Evolutionary conservation across 2,797 vertebrate species (phyloP).

Genomic region (Propithecus perrieri): DNA sequence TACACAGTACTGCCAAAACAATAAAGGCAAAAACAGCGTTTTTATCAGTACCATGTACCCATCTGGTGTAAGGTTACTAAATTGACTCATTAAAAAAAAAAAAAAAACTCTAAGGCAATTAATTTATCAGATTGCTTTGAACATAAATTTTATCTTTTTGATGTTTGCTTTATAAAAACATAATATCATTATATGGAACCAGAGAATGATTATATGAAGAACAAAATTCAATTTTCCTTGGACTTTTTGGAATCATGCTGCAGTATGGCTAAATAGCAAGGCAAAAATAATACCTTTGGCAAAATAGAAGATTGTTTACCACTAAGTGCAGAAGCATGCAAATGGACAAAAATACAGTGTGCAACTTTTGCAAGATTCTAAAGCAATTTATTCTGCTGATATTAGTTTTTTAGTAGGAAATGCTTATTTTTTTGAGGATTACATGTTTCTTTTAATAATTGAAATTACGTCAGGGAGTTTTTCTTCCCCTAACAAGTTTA

Average conservation of each 20-base stretch:
- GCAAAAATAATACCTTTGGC: too few relatives aligned
- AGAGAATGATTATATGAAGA: background rate
- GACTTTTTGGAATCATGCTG: background rate
- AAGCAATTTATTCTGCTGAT: background rate
- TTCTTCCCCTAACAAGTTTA: constrained; percentile 54
- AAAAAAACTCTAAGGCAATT: background rate
- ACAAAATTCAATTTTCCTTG: background rate
- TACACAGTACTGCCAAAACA: background rate
- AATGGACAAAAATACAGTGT: background rate
- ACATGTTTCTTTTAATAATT: constrained; percentile 71
- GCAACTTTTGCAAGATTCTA: background rate
- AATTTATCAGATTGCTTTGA: background rate
- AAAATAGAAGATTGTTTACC: too few relatives aligned
- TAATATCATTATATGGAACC: background rate
- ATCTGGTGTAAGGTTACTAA: background rate
- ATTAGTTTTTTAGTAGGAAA: constrained; percentile 64
- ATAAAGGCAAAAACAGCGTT: background rate
- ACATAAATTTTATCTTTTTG: background rate
- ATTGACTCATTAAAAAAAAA: background rate
- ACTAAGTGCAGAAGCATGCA: background rate
- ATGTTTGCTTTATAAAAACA: background rate
- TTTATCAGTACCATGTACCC: background rate
- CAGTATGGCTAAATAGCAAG: too few relatives aligned
- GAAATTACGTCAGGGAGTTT: constrained; percentile 58
- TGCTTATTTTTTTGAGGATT: constrained; percentile 70